Evolutionary conservation across 2,888 invertebrate genomes (phyloP).

Genomic region (Netelia inedita): DNA sequence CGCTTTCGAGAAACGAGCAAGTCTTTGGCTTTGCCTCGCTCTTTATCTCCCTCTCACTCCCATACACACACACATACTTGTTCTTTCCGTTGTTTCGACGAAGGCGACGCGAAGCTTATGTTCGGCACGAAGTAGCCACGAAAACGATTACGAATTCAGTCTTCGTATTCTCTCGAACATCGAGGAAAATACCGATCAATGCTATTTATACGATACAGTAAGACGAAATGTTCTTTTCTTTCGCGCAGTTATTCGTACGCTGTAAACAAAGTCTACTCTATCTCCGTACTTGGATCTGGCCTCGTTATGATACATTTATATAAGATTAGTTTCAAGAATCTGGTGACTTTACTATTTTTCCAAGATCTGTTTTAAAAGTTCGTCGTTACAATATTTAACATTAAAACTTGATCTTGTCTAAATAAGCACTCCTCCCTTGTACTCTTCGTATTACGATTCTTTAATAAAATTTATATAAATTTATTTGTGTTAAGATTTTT

Average conservation of each 20-base stretch:
- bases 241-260: background rate
- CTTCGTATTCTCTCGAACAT: constrained; percentile 52
- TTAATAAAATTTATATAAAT: too few relatives aligned
- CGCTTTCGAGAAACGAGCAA: constrained; percentile 43
- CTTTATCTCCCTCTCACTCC: constrained; percentile 2
- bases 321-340: constrained; percentile 58
- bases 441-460: background rate
- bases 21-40: constrained; percentile 6
- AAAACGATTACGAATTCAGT: constrained; percentile 56
- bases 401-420: too few relatives aligned
- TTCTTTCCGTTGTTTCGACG: too few relatives aligned
- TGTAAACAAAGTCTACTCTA: constrained; percentile 10
- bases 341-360: constrained; percentile 49
- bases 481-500: too few relatives aligned
- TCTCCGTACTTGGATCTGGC: background rate
- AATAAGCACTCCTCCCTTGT: too few relatives aligned
- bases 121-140: constrained; percentile 40
- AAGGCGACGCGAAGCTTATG: constrained; percentile 44
- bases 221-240: constrained; percentile 12
- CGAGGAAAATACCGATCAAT: constrained; percentile 58
- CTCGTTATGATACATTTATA: background rate
- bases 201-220: constrained; percentile 1
- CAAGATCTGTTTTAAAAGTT: background rate
- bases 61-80: background rate
- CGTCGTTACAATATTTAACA: too few relatives aligned